Evolutionary conservation across 2,797 vertebrate species (phyloP).

Genomic region (Centropyge bicolor): DNA sequence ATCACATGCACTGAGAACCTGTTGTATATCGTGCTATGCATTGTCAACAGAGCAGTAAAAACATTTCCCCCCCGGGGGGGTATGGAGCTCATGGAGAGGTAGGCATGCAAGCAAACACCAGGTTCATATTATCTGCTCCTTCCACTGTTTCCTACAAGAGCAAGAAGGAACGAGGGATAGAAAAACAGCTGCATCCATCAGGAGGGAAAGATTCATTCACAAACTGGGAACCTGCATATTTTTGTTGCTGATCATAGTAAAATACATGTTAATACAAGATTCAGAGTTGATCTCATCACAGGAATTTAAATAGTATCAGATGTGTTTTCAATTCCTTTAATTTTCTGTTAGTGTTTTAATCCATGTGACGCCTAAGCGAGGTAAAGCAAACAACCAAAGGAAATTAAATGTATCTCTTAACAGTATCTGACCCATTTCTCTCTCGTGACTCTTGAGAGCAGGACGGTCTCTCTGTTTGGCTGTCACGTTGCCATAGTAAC

Average conservation of each 20-base stretch:
- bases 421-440: slow-evolving; percentile 42
- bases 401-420: slow-evolving; percentile 33
- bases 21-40: slow-evolving; percentile 20
- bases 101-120: slow-evolving; percentile 32
- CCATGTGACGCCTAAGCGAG: background rate
- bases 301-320: background rate
- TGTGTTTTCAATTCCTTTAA: background rate
- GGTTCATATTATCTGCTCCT: slow-evolving; percentile 24
- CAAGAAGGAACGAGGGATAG: slow-evolving; percentile 8
- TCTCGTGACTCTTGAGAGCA: background rate
- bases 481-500: slow-evolving; percentile 58
- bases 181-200: slow-evolving; percentile 28
- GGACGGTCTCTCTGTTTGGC: slow-evolving; percentile 22
- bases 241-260: slow-evolving; percentile 15
- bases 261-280: background rate
- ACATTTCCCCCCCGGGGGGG: slow-evolving; percentile 25
- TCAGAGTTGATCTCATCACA: background rate
- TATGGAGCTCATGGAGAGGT: slow-evolving; percentile 7
- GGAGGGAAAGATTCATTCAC: slow-evolving; percentile 14
- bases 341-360: slow-evolving; percentile 19
- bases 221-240: background rate
- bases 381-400: slow-evolving; percentile 33
- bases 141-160: slow-evolving; percentile 22
- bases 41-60: slow-evolving; percentile 35
- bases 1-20: slow-evolving; percentile 18